Conservation (phyloP, 2,113 vertebrate genomes). For the Danio rerio region DNA sequence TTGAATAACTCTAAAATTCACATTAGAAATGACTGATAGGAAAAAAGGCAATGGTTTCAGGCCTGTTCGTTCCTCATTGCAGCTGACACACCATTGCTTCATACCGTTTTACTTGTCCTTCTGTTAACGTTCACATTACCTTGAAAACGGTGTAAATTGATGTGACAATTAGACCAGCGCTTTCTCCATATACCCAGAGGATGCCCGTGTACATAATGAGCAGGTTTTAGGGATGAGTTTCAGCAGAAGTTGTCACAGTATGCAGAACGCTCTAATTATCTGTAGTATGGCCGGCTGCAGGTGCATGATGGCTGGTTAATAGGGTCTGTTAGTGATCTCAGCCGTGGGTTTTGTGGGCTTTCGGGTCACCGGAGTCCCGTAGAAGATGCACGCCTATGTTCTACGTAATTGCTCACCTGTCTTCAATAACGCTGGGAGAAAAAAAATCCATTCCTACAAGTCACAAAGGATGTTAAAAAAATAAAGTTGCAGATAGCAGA, state of each 20-base stretch:
- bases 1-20: background rate
- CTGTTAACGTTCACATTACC: constrained; percentile 27
- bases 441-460: background rate
- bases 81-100: background rate
- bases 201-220: constrained; percentile 25
- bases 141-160: constrained; percentile 40
- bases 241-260: constrained; percentile 53
- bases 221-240: constrained; percentile 32
- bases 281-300: constrained; percentile 13
- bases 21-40: too few species aligned
- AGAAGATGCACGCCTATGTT: background rate
- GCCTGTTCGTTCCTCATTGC: background rate
- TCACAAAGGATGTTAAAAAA: background rate
- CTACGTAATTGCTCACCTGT: constrained; percentile 17
- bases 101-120: constrained; percentile 29
- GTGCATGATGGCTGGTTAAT: constrained; percentile 35
- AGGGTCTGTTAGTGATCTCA: background rate
- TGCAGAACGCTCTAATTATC: constrained; percentile 71
- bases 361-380: background rate
- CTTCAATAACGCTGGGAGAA: background rate
- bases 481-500: background rate
- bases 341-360: background rate
- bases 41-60: background rate
- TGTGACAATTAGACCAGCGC: constrained; percentile 22
- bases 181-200: constrained; percentile 18